These are phyloP conservation scores for Bellardia pandia DNA, from an alignment of 2,888 invertebrate genomes.

Conservation along the genomic window DNA sequence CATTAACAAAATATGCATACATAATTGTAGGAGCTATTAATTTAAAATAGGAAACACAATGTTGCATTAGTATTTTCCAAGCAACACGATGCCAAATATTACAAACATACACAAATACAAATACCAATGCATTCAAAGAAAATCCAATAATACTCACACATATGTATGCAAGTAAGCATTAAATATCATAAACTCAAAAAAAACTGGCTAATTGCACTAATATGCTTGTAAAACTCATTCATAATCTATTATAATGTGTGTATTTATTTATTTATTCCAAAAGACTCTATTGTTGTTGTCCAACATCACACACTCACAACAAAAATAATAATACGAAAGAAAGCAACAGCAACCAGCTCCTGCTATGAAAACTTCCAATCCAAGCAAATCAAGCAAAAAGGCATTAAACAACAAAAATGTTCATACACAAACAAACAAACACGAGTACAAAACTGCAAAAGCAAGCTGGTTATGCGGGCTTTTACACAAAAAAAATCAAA, in stretches of 20 bases:
- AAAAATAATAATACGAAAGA: not conserved
- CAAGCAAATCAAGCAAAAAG: slow-evolving; percentile 26
- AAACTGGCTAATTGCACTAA: slow-evolving; percentile 52
- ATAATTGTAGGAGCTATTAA: not conserved
- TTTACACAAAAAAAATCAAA: slow-evolving; percentile 45
- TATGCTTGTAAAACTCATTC: slow-evolving; percentile 36
- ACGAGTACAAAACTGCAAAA: slow-evolving; percentile 15
- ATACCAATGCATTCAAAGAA: slow-evolving; percentile 28
- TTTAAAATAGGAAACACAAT: slow-evolving; percentile 35
- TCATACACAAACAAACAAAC: slow-evolving; percentile 23
- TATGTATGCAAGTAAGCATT: not conserved
- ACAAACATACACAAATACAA: not conserved
- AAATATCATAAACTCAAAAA: slow-evolving; percentile 14
- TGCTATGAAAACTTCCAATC: slow-evolving; percentile 48
- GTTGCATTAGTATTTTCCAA: slow-evolving; percentile 19
- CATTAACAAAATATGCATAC: slow-evolving; percentile 10
- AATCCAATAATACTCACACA: not conserved
- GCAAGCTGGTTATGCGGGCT: slow-evolving; percentile 62
- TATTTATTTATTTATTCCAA: slow-evolving; percentile 15
- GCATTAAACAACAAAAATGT: slow-evolving; percentile 17
- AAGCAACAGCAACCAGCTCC: slow-evolving; percentile 11
- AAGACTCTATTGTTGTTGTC: slow-evolving; percentile 4
- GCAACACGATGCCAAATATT: not conserved
- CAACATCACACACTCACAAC: not conserved
- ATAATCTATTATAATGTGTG: slow-evolving; percentile 26